Conservation (phyloP, 1,140 invertebrate genomes). For the Lysiphlebus fabarum region DNA sequence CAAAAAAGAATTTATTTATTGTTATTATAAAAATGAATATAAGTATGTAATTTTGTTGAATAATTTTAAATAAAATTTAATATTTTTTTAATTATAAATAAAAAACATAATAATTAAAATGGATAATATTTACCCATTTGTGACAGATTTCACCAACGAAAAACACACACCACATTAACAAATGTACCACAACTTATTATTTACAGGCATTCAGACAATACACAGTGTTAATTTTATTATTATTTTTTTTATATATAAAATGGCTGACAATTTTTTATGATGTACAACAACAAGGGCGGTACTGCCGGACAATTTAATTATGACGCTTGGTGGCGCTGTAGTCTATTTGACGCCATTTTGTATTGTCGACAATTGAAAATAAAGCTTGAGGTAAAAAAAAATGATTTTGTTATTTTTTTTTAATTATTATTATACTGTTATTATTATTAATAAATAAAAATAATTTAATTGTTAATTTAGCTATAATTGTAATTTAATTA, state of each 20-base stretch:
- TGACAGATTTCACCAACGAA: constrained; percentile 45
- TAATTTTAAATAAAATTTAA: not conserved
- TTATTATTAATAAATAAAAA: too few species aligned
- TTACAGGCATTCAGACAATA: constrained; percentile 44
- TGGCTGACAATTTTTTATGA: constrained; percentile 33
- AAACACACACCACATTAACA: constrained; percentile 44
- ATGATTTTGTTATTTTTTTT: too few species aligned
- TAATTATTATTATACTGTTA: too few species aligned
- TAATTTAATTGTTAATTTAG: too few species aligned
- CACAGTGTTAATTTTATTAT: constrained; percentile 36
- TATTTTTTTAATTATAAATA: not conserved
- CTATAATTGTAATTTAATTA: too few species aligned
- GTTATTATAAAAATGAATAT: not conserved
- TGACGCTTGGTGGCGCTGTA: constrained; percentile 21
- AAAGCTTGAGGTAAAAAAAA: too few species aligned
- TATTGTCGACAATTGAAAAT: too few species aligned
- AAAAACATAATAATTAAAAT: constrained; percentile 25
- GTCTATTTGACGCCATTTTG: not conserved
- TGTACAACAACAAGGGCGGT: constrained; percentile 14
- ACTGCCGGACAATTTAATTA: constrained; percentile 26
- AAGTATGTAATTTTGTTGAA: not conserved
- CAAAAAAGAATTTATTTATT: not conserved
- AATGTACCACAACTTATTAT: constrained; percentile 46
- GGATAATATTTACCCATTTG: constrained; percentile 50
- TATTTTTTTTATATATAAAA: constrained; percentile 48